Conservation (phyloP, 2,797 vertebrate genomes). For the Ispidina lecontei region DNA sequence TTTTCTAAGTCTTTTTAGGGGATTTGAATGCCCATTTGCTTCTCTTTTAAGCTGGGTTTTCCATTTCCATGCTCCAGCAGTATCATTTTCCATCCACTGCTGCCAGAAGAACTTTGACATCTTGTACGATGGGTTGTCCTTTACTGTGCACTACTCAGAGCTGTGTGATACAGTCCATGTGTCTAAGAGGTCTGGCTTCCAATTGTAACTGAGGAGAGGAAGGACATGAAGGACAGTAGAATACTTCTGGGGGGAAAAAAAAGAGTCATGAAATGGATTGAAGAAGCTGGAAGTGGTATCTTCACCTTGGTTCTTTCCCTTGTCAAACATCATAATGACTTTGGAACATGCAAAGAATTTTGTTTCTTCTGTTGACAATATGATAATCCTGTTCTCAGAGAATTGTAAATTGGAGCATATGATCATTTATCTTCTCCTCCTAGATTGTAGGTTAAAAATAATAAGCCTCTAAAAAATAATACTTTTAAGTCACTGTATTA, state of each 20-base stretch:
- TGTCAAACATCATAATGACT: neutral
- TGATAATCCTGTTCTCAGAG: neutral
- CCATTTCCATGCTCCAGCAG: neutral
- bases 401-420: neutral
- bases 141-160: neutral
- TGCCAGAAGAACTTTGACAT: neutral
- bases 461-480: neutral
- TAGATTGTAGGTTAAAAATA: neutral
- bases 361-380: neutral
- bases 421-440: neutral
- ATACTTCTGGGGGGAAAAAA: neutral
- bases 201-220: neutral
- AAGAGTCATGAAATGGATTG: neutral
- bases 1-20: neutral
- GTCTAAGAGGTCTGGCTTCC: neutral
- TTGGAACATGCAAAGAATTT: neutral
- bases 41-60: neutral
- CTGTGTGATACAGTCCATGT: neutral
- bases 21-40: neutral
- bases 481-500: neutral
- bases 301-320: neutral
- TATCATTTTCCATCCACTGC: neutral
- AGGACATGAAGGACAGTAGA: neutral
- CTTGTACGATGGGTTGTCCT: neutral
- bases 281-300: neutral